Conservation (phyloP, 2,888 invertebrate genomes). For the Adelognathus sp. region DNA sequence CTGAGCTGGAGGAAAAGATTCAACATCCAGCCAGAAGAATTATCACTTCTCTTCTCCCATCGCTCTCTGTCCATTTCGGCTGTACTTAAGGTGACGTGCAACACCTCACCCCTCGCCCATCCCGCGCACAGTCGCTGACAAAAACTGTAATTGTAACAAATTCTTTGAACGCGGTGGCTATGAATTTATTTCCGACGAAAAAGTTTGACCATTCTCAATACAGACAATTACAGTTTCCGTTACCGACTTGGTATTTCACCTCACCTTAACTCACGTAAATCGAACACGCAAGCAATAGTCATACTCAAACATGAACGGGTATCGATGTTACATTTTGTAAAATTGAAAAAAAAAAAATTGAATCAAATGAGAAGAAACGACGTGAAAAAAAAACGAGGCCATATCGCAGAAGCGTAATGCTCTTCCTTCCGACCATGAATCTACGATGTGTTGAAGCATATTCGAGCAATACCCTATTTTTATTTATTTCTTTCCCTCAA, state of each 20-base stretch:
- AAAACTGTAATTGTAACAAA: no score
- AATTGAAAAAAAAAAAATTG: conserved; percentile 28
- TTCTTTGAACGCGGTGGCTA: no score
- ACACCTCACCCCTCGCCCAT: no score
- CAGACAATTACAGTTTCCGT: no score
- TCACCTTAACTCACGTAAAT: conserved; percentile 20
- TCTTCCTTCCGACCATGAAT: conserved; percentile 2
- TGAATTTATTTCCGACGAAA: no score
- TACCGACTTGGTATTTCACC: no score
- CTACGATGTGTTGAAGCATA: conserved; percentile 10
- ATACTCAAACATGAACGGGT: conserved; percentile 30
- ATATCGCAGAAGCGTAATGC: neutral
- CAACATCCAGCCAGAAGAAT: conserved; percentile 28
- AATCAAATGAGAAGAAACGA: neutral
- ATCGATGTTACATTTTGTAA: conserved; percentile 33
- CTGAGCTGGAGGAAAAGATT: conserved; percentile 26
- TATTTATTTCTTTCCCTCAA: no score
- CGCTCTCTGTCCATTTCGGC: neutral
- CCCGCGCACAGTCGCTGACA: no score
- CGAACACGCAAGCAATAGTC: conserved; percentile 14
- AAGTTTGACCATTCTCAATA: no score
- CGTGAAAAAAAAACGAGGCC: neutral
- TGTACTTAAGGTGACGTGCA: no score
- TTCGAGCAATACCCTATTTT: conserved; percentile 18
- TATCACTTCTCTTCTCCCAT: conserved; percentile 12